Percentiles rank a stretch among this genome's conserved stretches.
phyloP scores from a whole-genome alignment of 2,797 vertebrate species.

The Mus minutoides region DNA sequence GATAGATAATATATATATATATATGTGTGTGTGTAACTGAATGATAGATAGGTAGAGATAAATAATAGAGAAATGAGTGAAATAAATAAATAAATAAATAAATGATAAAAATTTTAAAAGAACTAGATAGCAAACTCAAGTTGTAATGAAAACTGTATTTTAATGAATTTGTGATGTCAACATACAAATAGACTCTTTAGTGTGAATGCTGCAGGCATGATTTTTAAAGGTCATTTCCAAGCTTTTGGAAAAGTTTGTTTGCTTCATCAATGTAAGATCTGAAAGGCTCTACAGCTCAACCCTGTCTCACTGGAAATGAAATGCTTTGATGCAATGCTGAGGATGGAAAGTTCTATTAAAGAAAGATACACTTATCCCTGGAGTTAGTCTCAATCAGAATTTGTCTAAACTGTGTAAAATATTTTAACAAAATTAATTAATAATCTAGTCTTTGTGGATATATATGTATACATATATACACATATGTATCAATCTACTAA shows the following conservation, averaged over 20 bases:
- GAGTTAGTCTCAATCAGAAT: neutral
- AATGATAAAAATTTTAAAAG: neutral
- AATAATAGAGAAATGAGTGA: neutral
- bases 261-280: neutral
- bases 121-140: neutral
- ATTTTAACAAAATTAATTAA: neutral
- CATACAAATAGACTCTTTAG: neutral
- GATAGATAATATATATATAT: neutral
- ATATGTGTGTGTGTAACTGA: too few relatives aligned
- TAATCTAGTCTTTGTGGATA: neutral
- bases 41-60: neutral
- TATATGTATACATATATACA: neutral
- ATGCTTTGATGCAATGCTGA: neutral
- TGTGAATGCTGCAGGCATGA: neutral
- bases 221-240: constrained; percentile 31
- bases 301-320: neutral
- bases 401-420: neutral
- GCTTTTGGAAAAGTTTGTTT: neutral
- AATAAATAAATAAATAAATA: neutral
- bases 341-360: constrained; percentile 5
- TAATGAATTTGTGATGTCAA: neutral
- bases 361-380: neutral
- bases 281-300: neutral
- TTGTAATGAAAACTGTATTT: neutral
- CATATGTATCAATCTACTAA: neutral